Evolutionary conservation across 2,888 invertebrate genomes (phyloP), one percentile per base, ranked within the genome.

Genomic region (Steromphala cineraria): DNA sequence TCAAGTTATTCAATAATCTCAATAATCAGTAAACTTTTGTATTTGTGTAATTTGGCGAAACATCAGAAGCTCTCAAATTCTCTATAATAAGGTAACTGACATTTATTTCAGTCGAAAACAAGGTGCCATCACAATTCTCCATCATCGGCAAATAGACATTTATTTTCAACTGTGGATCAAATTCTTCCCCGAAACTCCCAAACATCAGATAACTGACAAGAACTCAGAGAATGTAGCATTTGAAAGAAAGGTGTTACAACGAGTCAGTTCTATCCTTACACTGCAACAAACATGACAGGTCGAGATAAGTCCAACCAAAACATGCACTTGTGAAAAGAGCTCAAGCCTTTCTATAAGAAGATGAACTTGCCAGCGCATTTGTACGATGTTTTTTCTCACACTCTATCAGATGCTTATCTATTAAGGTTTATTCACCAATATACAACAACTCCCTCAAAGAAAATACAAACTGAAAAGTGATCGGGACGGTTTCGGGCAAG

Each of bases 361-460:
- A 46, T 46, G 46, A 46, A 46, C 46, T 46, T 46, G 46, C 10
- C 46, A 4, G 4, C 17, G 56, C 56, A 62, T 7, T 28, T 24
- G 17, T n/a, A 10, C 21, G 19, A 24, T 19, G 10, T 24, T 28
- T 62, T 62, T 62, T 62, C 21, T 21, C 62, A 15, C 62, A 62
- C 15, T 24, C 15, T 62, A 62, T 62, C 24, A 28, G 62, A 15
- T 62, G 21, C 28, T 62, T 24, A 62, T 62, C 62, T 62, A 62
- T 24, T 24, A 24, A 62, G 10, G n/a, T 24, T 62, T 62, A 62
- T 62, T 62, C 62, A 0, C 19, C 62, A 28, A 15, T 62, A 24
- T 62, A 62, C 62, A 62, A 62, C 62, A 62, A 62, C 62, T 28
- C 62, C 62, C 62, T 62, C 17, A 28, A 62, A 62, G 62, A 62